Conservation (phyloP, 1,140 invertebrate species). For the Hycleus cichorii region DNA sequence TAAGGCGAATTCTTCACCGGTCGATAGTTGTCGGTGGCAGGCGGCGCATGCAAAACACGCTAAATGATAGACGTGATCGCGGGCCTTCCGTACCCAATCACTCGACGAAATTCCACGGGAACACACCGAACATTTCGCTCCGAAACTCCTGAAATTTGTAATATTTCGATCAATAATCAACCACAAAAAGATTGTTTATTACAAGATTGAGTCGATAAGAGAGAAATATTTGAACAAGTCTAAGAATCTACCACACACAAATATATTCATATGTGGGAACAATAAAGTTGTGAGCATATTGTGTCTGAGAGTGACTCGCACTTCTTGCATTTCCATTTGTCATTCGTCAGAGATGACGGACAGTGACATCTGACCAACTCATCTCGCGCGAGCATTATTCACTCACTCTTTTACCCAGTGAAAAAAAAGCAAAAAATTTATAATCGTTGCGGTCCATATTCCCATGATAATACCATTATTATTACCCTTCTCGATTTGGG, state of each 20-base stretch:
- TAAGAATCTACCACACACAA: slow-evolving; percentile 31
- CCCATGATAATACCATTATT: slow-evolving; percentile 19
- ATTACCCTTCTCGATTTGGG: too few species aligned
- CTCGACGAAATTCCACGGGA: slow-evolving; percentile 82
- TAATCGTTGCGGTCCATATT: too few species aligned
- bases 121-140: slow-evolving; percentile 94
- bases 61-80: slow-evolving; percentile 92
- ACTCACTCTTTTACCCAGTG: too few species aligned
- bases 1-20: slow-evolving; percentile 95
- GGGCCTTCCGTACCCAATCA: slow-evolving; percentile 94
- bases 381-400: slow-evolving; percentile 18
- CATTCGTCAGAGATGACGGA: slow-evolving; percentile 26
- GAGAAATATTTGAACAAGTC: slow-evolving; percentile 16
- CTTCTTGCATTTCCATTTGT: slow-evolving; percentile 31
- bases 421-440: too few species aligned
- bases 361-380: slow-evolving; percentile 33
- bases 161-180: not conserved
- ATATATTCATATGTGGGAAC: slow-evolving; percentile 6
- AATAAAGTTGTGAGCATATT: slow-evolving; percentile 28
- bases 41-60: slow-evolving; percentile 98
- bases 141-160: slow-evolving; percentile 76
- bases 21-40: slow-evolving; percentile 92
- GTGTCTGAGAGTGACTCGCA: slow-evolving; percentile 27
- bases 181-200: too few species aligned
- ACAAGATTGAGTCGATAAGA: slow-evolving; percentile 6